Conservation (phyloP, 1,140 invertebrate species). For the Listronotus oregonensis region DNA sequence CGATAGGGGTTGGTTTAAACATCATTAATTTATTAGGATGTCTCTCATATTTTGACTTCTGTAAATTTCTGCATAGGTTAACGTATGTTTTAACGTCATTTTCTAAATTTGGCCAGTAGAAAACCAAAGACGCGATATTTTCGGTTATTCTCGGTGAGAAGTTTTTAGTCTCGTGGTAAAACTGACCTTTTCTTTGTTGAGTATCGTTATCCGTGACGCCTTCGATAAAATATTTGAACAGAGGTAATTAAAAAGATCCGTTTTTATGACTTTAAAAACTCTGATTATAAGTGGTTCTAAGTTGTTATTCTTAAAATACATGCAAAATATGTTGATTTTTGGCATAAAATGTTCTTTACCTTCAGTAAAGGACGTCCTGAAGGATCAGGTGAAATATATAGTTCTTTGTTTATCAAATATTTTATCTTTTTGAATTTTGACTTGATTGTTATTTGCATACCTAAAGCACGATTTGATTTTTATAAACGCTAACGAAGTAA, state of each 20-base stretch:
- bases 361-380: not conserved
- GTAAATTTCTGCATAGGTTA: conserved; percentile 43
- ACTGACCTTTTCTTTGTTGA: conserved; percentile 36
- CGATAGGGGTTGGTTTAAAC: conserved; percentile 43
- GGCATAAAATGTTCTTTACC: conserved; percentile 6
- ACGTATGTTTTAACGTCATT: conserved; percentile 40
- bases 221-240: too few species aligned
- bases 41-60: conserved; percentile 48
- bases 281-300: conserved; percentile 6
- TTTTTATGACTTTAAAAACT: conserved; percentile 10
- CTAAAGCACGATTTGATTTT: too few species aligned
- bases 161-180: conserved; percentile 50
- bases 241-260: too few species aligned
- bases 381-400: too few species aligned
- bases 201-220: conserved; percentile 3
- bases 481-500: too few species aligned
- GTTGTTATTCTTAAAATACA: conserved; percentile 10
- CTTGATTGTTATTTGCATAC: too few species aligned
- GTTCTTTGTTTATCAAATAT: too few species aligned
- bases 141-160: conserved; percentile 52
- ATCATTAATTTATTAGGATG: conserved; percentile 43
- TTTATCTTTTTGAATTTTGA: too few species aligned
- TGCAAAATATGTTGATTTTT: conserved; percentile 15
- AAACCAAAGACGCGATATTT: conserved; percentile 44
- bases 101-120: conserved; percentile 52